These are phyloP conservation scores for Acropora yongei DNA, from an alignment of 64 coral and sea anemone genomes.

Conservation along the genomic window DNA sequence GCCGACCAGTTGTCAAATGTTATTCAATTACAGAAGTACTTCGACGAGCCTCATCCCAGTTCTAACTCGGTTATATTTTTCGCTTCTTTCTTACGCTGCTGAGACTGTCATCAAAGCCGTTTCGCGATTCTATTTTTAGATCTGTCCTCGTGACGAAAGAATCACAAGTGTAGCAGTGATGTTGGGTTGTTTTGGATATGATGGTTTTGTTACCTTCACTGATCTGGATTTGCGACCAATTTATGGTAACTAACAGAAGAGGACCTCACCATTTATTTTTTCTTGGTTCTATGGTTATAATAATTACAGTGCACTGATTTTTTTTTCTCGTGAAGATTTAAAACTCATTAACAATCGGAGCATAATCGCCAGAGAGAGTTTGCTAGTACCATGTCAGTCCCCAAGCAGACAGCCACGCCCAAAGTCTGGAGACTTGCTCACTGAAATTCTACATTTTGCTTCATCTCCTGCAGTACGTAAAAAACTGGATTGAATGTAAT, in stretches of 20 bases:
- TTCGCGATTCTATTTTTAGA: neutral
- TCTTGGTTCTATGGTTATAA: neutral
- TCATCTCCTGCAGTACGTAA: constrained; percentile 15
- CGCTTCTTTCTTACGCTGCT: neutral
- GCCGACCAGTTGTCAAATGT: neutral
- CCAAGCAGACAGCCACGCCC: neutral
- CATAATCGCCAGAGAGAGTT: neutral
- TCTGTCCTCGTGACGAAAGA: neutral
- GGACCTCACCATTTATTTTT: neutral
- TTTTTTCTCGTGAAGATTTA: neutral
- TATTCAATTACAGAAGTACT: neutral
- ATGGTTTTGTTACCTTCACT: constrained; percentile 29
- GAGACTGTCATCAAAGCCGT: too few species aligned
- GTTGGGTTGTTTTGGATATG: constrained; percentile 36
- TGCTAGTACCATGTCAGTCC: constrained; percentile 14
- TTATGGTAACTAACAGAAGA: neutral
- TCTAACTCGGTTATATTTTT: neutral
- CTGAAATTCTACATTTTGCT: constrained; percentile 6
- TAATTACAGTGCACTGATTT: neutral
- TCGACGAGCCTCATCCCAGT: neutral
- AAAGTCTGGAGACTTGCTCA: constrained; percentile 8
- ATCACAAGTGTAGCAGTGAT: constrained; percentile 33
- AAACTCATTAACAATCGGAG: neutral
- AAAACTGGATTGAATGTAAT: neutral
- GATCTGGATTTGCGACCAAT: constrained; percentile 32